Base-by-base conservation (phyloP, 2,113 vertebrate genomes). In the Hepsetus odoe region DNA sequence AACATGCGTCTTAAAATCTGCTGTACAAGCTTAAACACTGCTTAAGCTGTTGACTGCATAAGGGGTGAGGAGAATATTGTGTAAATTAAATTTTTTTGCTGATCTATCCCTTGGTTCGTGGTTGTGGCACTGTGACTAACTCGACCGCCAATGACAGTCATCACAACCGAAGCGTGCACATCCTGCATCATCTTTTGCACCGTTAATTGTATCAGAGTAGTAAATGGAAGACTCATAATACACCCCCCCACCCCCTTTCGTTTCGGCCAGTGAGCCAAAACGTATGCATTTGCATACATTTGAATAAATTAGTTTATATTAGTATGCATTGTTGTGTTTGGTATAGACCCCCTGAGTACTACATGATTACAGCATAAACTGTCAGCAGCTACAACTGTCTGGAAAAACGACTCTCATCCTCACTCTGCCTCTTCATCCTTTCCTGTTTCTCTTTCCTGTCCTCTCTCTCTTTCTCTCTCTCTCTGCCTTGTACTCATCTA, bases 231-330 rank as follows among this genome's bases (percentile, higher is more conserved):
- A 58, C 35, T n/a, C 42, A 20, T 33, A 33, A 12, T 24, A 56
- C 1, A 11, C 51, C 38, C 35, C 35, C 7, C 24, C 12, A 35
- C 38, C 35, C 35, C 7, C 24, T 6, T 5, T 20, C 7, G 10
- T 61, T 70, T 44, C 59, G 65, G 53, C 70, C 75, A 70, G 40
- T 10, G n/a, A 70, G 65, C 75, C 75, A 77, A 70, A 77, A 66
- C 70, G 55, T 66, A 77, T 55, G 70, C 75, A 77, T 77, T 77
- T 59, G 28, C 75, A 77, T 77, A 30, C 49, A 77, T 77, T 77
- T 70, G 55, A 68, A 77, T 77, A 7, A 70, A 70, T 77, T 77
- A 77, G 16, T 35, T 38, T 35, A 24, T 38, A 70, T 77, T 77
- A 77, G 75, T 77, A 77, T 77, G 66, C 75, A 14, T 22, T 24